Conservation (phyloP, 2,888 invertebrate species). For the Scaptomyza parva region DNA sequence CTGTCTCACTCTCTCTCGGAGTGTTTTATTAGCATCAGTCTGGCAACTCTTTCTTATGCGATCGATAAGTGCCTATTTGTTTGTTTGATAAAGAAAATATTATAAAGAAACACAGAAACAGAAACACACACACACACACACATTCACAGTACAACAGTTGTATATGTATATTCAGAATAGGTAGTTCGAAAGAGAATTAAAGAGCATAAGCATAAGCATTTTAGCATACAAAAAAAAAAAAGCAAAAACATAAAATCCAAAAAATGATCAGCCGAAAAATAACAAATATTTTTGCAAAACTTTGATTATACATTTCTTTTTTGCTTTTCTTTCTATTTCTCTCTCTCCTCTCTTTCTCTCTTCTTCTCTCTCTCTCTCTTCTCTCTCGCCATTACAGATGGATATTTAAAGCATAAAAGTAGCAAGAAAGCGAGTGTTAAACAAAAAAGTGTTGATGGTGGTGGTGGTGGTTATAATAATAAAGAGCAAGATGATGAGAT, state of each 20-base stretch:
- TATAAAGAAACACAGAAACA: neutral
- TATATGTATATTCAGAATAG: slow-evolving; percentile 5
- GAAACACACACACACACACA: neutral
- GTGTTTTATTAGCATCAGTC: neutral
- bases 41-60: slow-evolving; percentile 16
- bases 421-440: slow-evolving; percentile 67
- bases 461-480: slow-evolving; percentile 37
- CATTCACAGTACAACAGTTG: slow-evolving; percentile 5
- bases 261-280: slow-evolving; percentile 5
- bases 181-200: slow-evolving; percentile 5
- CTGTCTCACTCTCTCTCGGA: slow-evolving; percentile 8
- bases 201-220: neutral
- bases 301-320: slow-evolving; percentile 66
- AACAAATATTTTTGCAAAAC: slow-evolving; percentile 40
- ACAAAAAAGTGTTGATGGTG: slow-evolving; percentile 55
- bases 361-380: slow-evolving; percentile 44
- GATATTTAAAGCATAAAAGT: slow-evolving; percentile 78
- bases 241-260: slow-evolving; percentile 16
- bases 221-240: slow-evolving; percentile 9
- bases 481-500: slow-evolving; percentile 41
- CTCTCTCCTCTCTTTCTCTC: slow-evolving; percentile 27
- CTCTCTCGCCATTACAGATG: slow-evolving; percentile 80
- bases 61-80: slow-evolving; percentile 6
- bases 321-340: slow-evolving; percentile 66
- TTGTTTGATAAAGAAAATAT: too few species aligned